Evolutionary conservation across 1,140 invertebrate species (phyloP).

Genomic region (Planococcus citri): DNA sequence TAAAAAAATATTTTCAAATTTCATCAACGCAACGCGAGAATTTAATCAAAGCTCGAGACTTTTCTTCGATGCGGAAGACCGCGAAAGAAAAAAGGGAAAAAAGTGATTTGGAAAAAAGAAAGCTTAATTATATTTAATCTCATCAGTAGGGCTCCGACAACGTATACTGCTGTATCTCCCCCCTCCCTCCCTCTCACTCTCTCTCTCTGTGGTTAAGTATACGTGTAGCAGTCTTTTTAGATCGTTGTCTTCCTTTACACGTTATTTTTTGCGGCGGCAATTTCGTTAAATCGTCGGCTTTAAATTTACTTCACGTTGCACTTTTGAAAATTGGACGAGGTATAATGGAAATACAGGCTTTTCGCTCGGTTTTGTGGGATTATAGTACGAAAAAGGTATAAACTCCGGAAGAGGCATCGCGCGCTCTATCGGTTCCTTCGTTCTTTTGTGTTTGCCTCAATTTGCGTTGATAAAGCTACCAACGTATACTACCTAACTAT

Average conservation of each 20-base stretch:
- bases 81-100: too few species aligned
- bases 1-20: neutral
- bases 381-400: neutral
- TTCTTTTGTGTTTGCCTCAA: too few species aligned
- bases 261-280: neutral
- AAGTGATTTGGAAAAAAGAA: neutral
- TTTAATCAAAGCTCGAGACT: neutral
- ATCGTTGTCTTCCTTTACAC: neutral
- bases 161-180: neutral
- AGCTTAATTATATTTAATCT: neutral
- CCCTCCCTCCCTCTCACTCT: too few species aligned
- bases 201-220: too few species aligned
- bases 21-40: neutral
- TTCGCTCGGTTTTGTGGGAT: neutral
- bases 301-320: neutral
- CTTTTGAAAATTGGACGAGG: conserved; percentile 1
- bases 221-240: too few species aligned
- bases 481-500: too few species aligned
- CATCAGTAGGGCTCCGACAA: neutral
- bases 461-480: neutral
- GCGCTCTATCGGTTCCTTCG: too few species aligned
- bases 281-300: neutral
- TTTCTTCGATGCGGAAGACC: too few species aligned
- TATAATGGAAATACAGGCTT: neutral
- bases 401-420: neutral